Evolutionary conservation across 2,797 vertebrate genomes (phyloP).

Genomic region (Takifugu rubripes): DNA sequence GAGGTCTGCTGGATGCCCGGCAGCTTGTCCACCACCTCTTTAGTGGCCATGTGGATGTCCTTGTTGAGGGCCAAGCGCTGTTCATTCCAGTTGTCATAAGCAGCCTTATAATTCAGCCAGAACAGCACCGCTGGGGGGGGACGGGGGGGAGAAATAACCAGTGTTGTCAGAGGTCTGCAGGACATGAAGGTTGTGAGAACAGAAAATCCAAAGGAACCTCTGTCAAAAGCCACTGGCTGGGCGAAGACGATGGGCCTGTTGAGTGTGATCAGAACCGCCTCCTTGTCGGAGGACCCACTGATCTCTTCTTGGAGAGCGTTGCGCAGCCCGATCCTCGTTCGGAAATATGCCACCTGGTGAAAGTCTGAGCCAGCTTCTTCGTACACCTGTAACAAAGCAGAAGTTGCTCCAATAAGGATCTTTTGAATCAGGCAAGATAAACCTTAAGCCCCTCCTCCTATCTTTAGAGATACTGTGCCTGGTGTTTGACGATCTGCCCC

Average conservation of each 20-base stretch:
- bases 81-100: slow-evolving; percentile 98
- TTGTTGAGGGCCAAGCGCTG: slow-evolving; percentile 96
- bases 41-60: slow-evolving; percentile 97
- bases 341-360: slow-evolving; percentile 98
- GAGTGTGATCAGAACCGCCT: slow-evolving; percentile 96
- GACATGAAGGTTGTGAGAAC: background rate
- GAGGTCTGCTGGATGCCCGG: slow-evolving; percentile 98
- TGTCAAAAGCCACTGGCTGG: slow-evolving; percentile 96
- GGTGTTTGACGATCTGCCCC: slow-evolving; percentile 98
- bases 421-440: too few relatives aligned
- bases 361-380: slow-evolving; percentile 99
- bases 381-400: slow-evolving; percentile 83
- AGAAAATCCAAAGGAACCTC: slow-evolving; percentile 76
- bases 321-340: slow-evolving; percentile 93
- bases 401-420: fast-evolving
- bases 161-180: background rate
- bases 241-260: slow-evolving; percentile 97
- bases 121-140: slow-evolving; percentile 92
- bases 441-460: too few relatives aligned
- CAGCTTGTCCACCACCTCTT: slow-evolving; percentile 97
- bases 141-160: too few relatives aligned
- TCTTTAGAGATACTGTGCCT: too few relatives aligned
- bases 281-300: slow-evolving; percentile 92
- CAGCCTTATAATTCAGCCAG: slow-evolving; percentile 99
- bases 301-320: slow-evolving; percentile 98